Conservation (phyloP, 2,797 vertebrate genomes). For the Sardinella longiceps region DNA sequence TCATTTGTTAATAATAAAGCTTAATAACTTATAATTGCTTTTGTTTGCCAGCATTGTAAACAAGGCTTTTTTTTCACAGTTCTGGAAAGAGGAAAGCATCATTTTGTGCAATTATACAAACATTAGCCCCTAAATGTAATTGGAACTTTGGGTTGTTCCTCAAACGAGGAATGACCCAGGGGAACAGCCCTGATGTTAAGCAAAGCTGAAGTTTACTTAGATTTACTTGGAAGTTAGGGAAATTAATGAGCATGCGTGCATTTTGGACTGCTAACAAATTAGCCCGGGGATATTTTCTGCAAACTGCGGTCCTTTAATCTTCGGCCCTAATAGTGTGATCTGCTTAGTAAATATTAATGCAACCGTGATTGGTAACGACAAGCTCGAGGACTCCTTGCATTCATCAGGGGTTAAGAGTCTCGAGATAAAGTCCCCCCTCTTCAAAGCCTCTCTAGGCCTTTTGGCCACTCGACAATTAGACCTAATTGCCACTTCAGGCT, state of each 20-base stretch:
- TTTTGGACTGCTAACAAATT: conserved; percentile 26
- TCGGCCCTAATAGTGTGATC: conserved; percentile 57
- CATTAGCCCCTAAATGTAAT: conserved; percentile 7
- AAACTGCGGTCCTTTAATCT: conserved; percentile 11
- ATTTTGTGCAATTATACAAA: conserved; percentile 23
- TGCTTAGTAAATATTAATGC: conserved; percentile 76
- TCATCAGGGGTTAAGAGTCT: conserved; percentile 72
- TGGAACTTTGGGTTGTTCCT: background rate
- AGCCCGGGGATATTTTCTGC: background rate
- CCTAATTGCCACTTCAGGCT: conserved; percentile 71
- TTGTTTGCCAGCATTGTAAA: conserved; percentile 4
- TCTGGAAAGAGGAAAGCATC: background rate
- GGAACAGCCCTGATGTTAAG: background rate
- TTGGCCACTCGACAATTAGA: conserved; percentile 76
- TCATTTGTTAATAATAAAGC: background rate
- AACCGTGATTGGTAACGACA: conserved; percentile 81
- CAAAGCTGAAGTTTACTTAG: conserved; percentile 10
- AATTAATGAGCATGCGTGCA: conserved; percentile 18
- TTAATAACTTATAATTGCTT: background rate
- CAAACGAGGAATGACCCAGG: background rate
- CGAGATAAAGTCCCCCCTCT: conserved; percentile 71
- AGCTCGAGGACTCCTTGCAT: conserved; percentile 73
- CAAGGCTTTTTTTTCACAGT: background rate
- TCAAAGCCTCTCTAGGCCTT: conserved; percentile 70
- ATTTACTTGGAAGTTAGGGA: conserved; percentile 15